phyloP scores from a whole-genome alignment of 1,140 invertebrate genomes.

The Philopotamus ludificatus region DNA sequence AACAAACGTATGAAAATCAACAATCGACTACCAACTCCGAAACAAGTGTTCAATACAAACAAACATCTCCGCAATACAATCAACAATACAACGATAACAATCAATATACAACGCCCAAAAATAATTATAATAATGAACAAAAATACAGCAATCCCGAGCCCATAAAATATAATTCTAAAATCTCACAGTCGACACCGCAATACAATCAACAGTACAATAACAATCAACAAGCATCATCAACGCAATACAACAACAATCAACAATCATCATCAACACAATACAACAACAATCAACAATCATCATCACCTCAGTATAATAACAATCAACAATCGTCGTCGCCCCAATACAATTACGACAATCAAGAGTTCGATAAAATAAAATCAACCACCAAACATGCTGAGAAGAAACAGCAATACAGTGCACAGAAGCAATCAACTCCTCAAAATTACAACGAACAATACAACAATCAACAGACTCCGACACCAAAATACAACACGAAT shows the following conservation, averaged over 20 bases:
- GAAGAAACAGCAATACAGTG: constrained; percentile 29
- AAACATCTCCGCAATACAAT: constrained; percentile 28
- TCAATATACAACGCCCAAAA: constrained; percentile 20
- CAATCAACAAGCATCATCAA: not conserved
- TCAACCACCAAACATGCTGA: constrained; percentile 27
- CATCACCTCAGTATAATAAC: constrained; percentile 8
- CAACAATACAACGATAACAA: constrained; percentile 22
- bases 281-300: constrained; percentile 13
- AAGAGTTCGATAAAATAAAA: constrained; percentile 34
- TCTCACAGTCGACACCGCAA: constrained; percentile 8
- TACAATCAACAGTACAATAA: constrained; percentile 6
- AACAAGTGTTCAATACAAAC: constrained; percentile 3
- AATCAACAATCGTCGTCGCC: constrained; percentile 30
- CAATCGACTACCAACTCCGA: constrained; percentile 7
- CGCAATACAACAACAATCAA: constrained; percentile 6
- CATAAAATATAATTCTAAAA: constrained; percentile 9
- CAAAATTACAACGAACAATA: constrained; percentile 43
- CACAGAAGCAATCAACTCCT: constrained; percentile 28
- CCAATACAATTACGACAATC: constrained; percentile 22
- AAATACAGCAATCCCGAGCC: not conserved
- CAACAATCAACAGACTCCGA: constrained; percentile 34
- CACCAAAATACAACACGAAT: constrained; percentile 39
- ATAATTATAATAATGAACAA: constrained; percentile 22
- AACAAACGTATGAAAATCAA: constrained; percentile 22
- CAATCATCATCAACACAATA: constrained; percentile 10